Conservation (phyloP, 2,113 vertebrate genomes). For the Siniperca chuatsi region DNA sequence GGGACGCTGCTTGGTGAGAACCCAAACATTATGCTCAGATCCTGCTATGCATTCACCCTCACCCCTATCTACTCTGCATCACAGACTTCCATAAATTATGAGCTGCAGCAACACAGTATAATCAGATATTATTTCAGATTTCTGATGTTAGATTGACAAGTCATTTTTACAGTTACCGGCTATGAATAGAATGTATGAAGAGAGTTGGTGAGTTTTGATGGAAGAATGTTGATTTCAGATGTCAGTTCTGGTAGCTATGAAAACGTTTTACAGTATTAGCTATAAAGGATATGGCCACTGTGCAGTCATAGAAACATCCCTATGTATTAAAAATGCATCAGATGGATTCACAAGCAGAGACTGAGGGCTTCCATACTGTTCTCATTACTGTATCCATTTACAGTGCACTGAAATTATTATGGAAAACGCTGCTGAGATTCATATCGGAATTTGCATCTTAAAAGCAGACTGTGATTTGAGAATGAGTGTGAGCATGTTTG, state of each 20-base stretch:
- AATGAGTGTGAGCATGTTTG: background rate
- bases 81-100: constrained; percentile 24
- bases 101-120: background rate
- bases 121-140: background rate
- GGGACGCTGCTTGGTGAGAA: background rate
- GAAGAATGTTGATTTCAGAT: constrained; percentile 10
- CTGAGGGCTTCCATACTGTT: constrained; percentile 30
- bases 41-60: background rate
- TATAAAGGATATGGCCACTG: background rate
- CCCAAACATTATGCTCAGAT: background rate
- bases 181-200: background rate
- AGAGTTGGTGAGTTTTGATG: background rate
- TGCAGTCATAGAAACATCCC: constrained; percentile 30
- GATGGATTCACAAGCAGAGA: constrained; percentile 40
- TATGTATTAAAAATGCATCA: constrained; percentile 56
- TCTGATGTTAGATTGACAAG: background rate
- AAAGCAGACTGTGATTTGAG: constrained; percentile 8
- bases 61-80: background rate
- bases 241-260: background rate
- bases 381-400: constrained; percentile 47
- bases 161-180: background rate
- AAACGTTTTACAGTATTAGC: background rate
- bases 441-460: constrained; percentile 30
- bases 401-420: constrained; percentile 21
- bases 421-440: constrained; percentile 5